phyloP scores from a whole-genome alignment of 2,888 invertebrate genomes.

The Troilus luridus region DNA sequence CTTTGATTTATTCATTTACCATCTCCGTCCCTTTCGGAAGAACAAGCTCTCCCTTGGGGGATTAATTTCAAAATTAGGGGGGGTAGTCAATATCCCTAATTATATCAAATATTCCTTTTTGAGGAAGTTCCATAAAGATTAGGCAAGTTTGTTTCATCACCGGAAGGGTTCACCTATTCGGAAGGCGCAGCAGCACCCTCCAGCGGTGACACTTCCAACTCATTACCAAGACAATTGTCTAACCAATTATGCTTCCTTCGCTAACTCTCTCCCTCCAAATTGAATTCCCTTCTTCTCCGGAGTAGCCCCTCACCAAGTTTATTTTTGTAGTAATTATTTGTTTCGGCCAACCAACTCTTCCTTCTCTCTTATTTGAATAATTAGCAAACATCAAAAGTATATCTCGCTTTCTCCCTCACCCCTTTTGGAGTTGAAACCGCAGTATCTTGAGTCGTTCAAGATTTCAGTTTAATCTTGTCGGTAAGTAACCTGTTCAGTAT shows the following conservation, averaged over 20 bases:
- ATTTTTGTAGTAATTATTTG: slow-evolving; percentile 44
- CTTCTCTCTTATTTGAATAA: neutral
- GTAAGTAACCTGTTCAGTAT: neutral
- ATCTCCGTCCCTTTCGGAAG: neutral
- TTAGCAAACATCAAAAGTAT: slow-evolving; percentile 46
- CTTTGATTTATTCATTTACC: slow-evolving; percentile 37
- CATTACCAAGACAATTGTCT: slow-evolving; percentile 56
- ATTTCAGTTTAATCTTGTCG: neutral
- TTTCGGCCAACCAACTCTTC: neutral
- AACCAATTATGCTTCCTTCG: slow-evolving; percentile 50
- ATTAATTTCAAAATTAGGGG: neutral
- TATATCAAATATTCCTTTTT: slow-evolving; percentile 46
- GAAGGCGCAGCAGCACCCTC: neutral
- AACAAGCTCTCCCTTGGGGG: neutral
- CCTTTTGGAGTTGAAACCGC: neutral
- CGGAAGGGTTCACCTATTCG: slow-evolving; percentile 26
- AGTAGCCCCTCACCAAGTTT: slow-evolving; percentile 28
- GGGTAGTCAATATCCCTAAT: slow-evolving; percentile 41
- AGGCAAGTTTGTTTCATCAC: neutral
- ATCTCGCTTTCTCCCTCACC: neutral
- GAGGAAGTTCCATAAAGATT: slow-evolving; percentile 26
- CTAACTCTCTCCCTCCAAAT: slow-evolving; percentile 34
- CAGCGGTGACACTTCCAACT: slow-evolving; percentile 54
- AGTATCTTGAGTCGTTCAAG: neutral
- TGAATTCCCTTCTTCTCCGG: neutral